These are phyloP conservation scores for Neogale vison DNA, from an alignment of 2,113 vertebrate species.

Conservation along the genomic window DNA sequence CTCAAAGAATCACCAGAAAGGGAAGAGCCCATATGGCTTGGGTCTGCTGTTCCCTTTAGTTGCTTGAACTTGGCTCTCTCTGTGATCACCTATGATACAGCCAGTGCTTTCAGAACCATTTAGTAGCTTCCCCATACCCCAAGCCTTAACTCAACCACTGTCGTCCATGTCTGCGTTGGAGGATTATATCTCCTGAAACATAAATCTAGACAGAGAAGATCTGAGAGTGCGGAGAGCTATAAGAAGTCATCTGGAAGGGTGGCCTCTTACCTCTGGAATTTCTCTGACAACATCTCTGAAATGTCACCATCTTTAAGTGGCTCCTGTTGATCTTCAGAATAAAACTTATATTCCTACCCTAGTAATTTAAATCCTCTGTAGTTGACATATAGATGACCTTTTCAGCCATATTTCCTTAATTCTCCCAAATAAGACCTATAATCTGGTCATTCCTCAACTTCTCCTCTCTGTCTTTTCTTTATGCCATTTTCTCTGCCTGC, in stretches of 20 bases:
- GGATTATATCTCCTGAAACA: background rate
- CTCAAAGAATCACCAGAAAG: background rate
- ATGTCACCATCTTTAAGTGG: background rate
- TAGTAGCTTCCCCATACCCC: background rate
- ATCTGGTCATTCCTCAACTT: background rate
- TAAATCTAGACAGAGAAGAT: background rate
- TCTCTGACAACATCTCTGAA: background rate
- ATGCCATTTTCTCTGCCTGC: background rate
- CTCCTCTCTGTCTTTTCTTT: background rate
- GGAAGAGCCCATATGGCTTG: background rate
- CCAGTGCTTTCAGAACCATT: background rate
- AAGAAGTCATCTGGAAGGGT: background rate
- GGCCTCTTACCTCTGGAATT: slow-evolving; percentile 6
- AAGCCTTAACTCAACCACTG: background rate
- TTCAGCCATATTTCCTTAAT: background rate
- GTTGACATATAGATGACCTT: background rate
- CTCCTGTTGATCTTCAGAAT: background rate
- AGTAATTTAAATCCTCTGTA: background rate
- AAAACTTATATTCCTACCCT: background rate
- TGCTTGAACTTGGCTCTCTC: background rate
- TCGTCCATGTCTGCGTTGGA: background rate
- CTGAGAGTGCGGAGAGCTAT: background rate
- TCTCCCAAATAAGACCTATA: background rate
- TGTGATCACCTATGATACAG: background rate
- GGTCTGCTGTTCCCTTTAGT: background rate